Percentiles rank a stretch among this genome's conserved stretches.
These are phyloP conservation scores for Micrastur ruficollis DNA, from an alignment of 2,797 vertebrate genomes.

Conservation along the genomic window DNA sequence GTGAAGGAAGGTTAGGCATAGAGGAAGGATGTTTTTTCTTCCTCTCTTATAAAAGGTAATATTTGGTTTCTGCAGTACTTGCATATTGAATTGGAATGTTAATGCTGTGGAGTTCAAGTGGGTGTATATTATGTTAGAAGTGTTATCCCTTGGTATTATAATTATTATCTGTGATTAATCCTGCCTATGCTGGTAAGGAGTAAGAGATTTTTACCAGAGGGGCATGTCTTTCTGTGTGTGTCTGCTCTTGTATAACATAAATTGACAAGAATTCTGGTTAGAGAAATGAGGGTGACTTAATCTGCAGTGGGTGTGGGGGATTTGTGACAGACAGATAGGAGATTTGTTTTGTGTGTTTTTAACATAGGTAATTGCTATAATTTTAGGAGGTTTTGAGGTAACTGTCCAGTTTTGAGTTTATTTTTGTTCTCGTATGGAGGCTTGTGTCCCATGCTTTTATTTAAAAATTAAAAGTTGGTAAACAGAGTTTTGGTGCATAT, in stretches of 20 bases:
- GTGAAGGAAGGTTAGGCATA: neutral
- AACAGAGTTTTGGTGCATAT: neutral
- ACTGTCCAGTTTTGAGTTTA: neutral
- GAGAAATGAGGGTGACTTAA: neutral
- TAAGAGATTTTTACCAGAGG: constrained; percentile 34
- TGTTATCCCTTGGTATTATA: constrained; percentile 45
- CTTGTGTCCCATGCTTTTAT: neutral
- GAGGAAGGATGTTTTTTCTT: constrained; percentile 27
- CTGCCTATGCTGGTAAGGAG: constrained; percentile 1
- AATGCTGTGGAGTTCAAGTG: constrained; percentile 25
- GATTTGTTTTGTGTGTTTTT: neutral
- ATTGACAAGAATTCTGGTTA: neutral
- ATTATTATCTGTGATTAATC: constrained; percentile 51
- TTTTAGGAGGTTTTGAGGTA: neutral
- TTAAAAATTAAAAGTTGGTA: neutral
- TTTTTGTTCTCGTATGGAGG: neutral
- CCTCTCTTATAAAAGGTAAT: neutral
- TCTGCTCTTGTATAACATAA: neutral
- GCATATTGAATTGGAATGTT: constrained; percentile 32
- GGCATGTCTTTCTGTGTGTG: neutral
- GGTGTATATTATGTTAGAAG: constrained; percentile 32
- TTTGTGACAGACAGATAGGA: neutral
- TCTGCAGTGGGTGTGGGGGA: neutral
- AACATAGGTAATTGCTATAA: neutral
- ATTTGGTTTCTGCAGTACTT: constrained; percentile 10